Evolutionary conservation across 2,113 vertebrate species (phyloP), one percentile per base, ranked within the genome.

Genomic region (Hyperopisus bebe): DNA sequence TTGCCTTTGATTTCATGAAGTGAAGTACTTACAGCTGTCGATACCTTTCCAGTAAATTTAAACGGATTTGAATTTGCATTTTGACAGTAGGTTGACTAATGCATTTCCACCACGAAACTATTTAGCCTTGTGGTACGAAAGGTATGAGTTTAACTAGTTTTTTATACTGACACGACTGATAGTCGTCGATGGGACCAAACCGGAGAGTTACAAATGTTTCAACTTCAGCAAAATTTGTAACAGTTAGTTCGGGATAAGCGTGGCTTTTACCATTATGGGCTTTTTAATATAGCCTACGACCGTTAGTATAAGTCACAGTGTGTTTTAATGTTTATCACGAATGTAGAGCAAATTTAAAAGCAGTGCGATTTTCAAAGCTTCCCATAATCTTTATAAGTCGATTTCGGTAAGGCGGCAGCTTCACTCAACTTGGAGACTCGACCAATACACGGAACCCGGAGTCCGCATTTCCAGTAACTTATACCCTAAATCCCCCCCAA

Each of bases 141-240:
- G 4, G 24, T 53, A 35, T 86, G 48, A 35, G 17, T 46, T 58
- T 27, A 80, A 80, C 39, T 15, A 53, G 31, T 6, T 44, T 88
- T 46, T 88, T 24, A 51, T 6, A 51, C 48, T 42, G 46, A 35
- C 27, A 88, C 31, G 5, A 46, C 42, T 58, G 50, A 9, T 53
- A 87, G 86, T 15, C 24, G 74, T 46, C 24, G 35, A 15, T 58
- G 74, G 50, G 50, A 89, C 35, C 50, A 55, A 19, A 24, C 17
- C 47, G 11, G 39, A 66, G 47, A 53, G 70, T 89, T 89, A 80
- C 66, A 53, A 53, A 24, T 13, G 46, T 89, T 89, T 82, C 17
- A 89, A 89, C 66, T 89, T 89, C 70, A 47, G 44, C 39, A n/a
- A 89, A 53, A 89, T n/a, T 51, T 70, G 47, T 51, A 70, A 89